Percentiles rank a stretch among this genome's conserved stretches.
Evolutionary conservation across 1,140 invertebrate species (phyloP).

Genomic region (Ceratina australensis): DNA sequence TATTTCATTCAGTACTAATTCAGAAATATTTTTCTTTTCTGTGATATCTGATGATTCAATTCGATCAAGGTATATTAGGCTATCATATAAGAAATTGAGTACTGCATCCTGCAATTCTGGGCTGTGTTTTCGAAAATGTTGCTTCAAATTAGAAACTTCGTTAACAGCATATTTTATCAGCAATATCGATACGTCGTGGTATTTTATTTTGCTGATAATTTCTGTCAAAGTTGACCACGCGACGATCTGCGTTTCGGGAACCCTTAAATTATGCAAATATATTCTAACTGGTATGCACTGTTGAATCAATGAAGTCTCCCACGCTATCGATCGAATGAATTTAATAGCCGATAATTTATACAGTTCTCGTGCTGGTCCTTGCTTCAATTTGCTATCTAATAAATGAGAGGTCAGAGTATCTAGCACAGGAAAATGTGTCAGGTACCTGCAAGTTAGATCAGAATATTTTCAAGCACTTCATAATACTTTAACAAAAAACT

Average conservation of each 20-base stretch:
- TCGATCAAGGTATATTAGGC: conserved; percentile 35
- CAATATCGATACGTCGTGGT: not conserved
- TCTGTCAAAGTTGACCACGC: conserved; percentile 62
- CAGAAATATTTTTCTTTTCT: conserved; percentile 36
- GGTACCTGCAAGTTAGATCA: conserved; percentile 28
- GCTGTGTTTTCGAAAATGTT: conserved; percentile 43
- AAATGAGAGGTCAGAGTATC: conserved; percentile 52
- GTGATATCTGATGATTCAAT: not conserved
- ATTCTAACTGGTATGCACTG: not conserved
- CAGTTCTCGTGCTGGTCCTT: conserved; percentile 61
- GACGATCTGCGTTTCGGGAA: conserved; percentile 54
- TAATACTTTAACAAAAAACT: conserved; percentile 23
- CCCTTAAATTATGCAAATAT: conserved; percentile 39
- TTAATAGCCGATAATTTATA: conserved; percentile 63
- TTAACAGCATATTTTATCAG: conserved; percentile 47
- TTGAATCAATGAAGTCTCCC: conserved; percentile 25
- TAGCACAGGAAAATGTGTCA: conserved; percentile 22
- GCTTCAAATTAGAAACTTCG: conserved; percentile 26
- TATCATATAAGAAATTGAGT: conserved; percentile 65
- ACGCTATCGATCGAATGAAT: conserved; percentile 53
- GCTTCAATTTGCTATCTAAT: conserved; percentile 49
- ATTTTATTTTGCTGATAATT: conserved; percentile 39
- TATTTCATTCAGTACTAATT: conserved; percentile 44
- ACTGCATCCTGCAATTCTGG: conserved; percentile 66
- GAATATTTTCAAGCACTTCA: not conserved